Percentiles rank a stretch among this genome's conserved stretches.
These are phyloP conservation scores for Trissolcus japonicus DNA, from an alignment of 2,888 invertebrate genomes.

Conservation along the genomic window DNA sequence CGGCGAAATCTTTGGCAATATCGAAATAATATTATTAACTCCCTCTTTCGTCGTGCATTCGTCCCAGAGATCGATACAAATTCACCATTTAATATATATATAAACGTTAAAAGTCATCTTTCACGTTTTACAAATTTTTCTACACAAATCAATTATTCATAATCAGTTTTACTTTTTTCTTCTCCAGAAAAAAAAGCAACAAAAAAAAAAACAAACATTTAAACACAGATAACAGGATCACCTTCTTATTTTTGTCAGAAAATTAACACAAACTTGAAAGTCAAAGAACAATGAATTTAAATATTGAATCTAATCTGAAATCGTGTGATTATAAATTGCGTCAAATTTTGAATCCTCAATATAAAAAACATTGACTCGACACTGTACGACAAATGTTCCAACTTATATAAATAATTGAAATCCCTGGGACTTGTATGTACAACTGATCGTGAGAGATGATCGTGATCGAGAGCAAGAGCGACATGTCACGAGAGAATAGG, in stretches of 20 bases:
- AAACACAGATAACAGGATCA: no score
- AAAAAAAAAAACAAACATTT: no score
- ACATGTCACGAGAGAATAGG: constrained; percentile 33
- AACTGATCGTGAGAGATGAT: constrained; percentile 52
- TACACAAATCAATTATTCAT: no score
- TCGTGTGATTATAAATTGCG: background rate
- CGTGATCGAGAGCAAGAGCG: constrained; percentile 48
- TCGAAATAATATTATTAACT: constrained; percentile 57
- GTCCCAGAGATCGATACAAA: constrained; percentile 42
- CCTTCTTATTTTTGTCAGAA: no score
- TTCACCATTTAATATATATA: background rate
- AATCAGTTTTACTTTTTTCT: no score
- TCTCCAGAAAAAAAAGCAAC: no score
- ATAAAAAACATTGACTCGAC: background rate
- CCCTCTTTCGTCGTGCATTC: constrained; percentile 52
- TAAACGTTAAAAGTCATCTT: no score
- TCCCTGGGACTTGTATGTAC: constrained; percentile 47
- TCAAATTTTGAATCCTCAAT: background rate
- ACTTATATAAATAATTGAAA: constrained; percentile 2
- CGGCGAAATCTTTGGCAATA: constrained; percentile 55
- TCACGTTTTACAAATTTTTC: no score
- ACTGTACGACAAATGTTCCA: background rate
- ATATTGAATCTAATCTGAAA: background rate
- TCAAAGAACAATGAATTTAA: no score
- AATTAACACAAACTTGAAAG: no score